A percentile compares a stretch with the other conserved stretches of the same genome.
phyloP scores from a whole-genome alignment of 2,113 vertebrate species.

The Gymnobelideus leadbeateri region DNA sequence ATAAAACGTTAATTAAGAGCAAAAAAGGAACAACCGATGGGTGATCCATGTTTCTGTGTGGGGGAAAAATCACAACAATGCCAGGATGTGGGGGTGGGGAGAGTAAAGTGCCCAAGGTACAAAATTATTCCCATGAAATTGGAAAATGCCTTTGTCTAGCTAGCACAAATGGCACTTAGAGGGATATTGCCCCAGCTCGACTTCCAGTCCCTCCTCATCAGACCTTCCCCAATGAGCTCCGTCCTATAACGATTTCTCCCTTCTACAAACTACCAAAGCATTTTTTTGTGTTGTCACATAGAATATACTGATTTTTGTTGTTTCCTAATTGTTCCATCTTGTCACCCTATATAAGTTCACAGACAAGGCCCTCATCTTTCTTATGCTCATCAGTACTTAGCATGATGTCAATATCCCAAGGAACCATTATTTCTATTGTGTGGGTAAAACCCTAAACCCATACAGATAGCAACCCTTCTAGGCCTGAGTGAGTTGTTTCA shows the following conservation, averaged over 20 bases:
- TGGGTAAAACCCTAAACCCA: not conserved
- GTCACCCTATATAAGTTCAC: not conserved
- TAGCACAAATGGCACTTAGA: not conserved
- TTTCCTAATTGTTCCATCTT: not conserved
- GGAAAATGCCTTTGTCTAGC: not conserved
- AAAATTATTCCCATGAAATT: not conserved
- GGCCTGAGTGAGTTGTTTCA: not conserved
- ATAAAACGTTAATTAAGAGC: constrained; percentile 30
- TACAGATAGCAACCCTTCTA: not conserved
- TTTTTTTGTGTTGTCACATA: not conserved
- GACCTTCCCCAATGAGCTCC: not conserved
- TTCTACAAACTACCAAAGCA: not conserved
- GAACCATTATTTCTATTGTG: not conserved
- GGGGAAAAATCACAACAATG: not conserved
- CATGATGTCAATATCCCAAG: not conserved
- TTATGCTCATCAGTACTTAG: not conserved
- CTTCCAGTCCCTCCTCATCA: not conserved
- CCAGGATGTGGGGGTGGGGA: not conserved
- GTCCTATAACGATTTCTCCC: not conserved
- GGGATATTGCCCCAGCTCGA: not conserved
- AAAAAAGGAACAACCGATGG: not conserved
- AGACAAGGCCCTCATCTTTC: not conserved
- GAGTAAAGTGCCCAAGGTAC: not conserved
- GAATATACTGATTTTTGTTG: not conserved
- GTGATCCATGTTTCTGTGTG: too few species aligned